phyloP scores from a whole-genome alignment of 2,888 invertebrate genomes.

The Abrostola tripartita region DNA sequence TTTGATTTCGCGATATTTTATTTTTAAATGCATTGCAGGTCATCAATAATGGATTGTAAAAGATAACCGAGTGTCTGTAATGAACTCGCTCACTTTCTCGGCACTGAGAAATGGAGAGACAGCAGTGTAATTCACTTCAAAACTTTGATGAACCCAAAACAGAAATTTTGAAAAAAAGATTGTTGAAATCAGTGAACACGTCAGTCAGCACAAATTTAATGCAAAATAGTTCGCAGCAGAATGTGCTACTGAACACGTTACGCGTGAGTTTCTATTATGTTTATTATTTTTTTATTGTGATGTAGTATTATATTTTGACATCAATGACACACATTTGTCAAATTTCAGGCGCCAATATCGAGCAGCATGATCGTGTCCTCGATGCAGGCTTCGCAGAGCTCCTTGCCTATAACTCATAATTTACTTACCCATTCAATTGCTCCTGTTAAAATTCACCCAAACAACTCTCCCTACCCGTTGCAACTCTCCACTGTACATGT shows the following conservation, averaged over 20 bases:
- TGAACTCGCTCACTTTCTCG: slow-evolving; percentile 75
- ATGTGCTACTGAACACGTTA: slow-evolving; percentile 83
- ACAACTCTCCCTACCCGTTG: slow-evolving; percentile 78
- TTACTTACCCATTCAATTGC: slow-evolving; percentile 83
- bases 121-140: slow-evolving; percentile 86
- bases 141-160: slow-evolving; percentile 86
- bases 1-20: slow-evolving; percentile 79
- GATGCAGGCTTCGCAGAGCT: slow-evolving; percentile 82
- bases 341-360: slow-evolving; percentile 84
- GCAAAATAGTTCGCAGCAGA: slow-evolving; percentile 78
- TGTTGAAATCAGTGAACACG: slow-evolving; percentile 79
- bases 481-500: slow-evolving; percentile 85
- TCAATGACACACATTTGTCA: slow-evolving; percentile 70
- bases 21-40: slow-evolving; percentile 83
- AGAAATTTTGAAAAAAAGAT: slow-evolving; percentile 87
- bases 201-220: slow-evolving; percentile 71
- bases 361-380: slow-evolving; percentile 87
- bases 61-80: slow-evolving; percentile 80
- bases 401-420: slow-evolving; percentile 81
- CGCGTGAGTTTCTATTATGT: slow-evolving; percentile 76
- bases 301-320: slow-evolving; percentile 59
- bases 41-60: slow-evolving; percentile 76
- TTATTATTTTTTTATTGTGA: slow-evolving; percentile 42
- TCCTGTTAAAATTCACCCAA: slow-evolving; percentile 82
- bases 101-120: slow-evolving; percentile 85